Percentiles rank a stretch among this genome's conserved stretches.
Conservation (phyloP, 2,113 vertebrate species). For the Rhagologus leucostigma region DNA sequence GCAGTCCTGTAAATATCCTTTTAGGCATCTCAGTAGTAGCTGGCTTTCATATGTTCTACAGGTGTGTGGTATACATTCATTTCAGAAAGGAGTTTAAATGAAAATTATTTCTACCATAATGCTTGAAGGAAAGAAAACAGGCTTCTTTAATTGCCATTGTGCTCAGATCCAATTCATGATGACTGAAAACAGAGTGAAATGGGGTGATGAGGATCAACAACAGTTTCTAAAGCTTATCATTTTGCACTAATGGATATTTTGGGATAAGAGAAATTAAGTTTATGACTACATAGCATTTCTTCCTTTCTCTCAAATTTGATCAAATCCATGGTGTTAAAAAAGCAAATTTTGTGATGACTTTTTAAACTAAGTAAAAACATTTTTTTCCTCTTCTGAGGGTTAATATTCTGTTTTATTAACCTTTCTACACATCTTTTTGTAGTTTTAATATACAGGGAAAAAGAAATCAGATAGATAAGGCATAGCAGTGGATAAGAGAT, state of each 20-base stretch:
- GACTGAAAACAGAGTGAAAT: not conserved
- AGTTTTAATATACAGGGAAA: not conserved
- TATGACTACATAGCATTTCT: not conserved
- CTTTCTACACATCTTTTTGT: not conserved
- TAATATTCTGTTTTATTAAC: not conserved
- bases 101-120: not conserved
- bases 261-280: not conserved
- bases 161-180: not conserved
- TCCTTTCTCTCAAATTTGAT: not conserved
- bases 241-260: not conserved
- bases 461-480: slow-evolving; percentile 10
- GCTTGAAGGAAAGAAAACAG: not conserved
- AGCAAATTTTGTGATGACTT: not conserved
- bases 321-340: not conserved
- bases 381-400: not conserved
- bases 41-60: not conserved
- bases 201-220: not conserved
- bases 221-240: not conserved
- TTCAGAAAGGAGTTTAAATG: not conserved
- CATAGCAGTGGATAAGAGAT: not conserved
- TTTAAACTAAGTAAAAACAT: not conserved
- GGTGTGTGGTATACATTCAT: not conserved
- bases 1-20: not conserved
- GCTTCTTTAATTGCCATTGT: not conserved
- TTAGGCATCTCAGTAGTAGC: not conserved